Conservation (phyloP, 2,113 vertebrate species). For the Cyprinus carpio region DNA sequence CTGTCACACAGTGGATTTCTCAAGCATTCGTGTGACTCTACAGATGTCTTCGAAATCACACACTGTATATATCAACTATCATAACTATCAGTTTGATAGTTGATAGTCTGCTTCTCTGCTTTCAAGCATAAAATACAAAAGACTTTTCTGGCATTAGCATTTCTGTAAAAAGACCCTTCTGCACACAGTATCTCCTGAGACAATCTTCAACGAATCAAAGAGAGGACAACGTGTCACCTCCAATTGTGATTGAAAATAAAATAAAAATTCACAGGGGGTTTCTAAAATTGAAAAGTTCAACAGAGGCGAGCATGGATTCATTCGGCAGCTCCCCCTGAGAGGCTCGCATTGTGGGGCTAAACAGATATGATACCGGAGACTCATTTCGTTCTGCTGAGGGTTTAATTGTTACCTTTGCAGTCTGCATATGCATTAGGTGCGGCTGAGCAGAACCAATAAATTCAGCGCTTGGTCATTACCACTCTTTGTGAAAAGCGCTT, state of each 20-base stretch:
- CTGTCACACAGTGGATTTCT: slow-evolving; percentile 47
- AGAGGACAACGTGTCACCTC: slow-evolving; percentile 31
- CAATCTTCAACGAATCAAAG: slow-evolving; percentile 37
- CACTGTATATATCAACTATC: slow-evolving; percentile 32
- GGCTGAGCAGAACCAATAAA: slow-evolving; percentile 50
- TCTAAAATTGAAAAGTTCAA: not conserved
- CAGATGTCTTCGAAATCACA: slow-evolving; percentile 50
- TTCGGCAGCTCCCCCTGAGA: slow-evolving; percentile 2
- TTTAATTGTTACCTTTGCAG: slow-evolving; percentile 52
- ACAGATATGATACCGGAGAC: slow-evolving; percentile 41
- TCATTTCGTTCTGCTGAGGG: slow-evolving; percentile 33
- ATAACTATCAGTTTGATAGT: slow-evolving; percentile 40
- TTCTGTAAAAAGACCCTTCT: slow-evolving; percentile 34
- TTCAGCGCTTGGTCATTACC: slow-evolving; percentile 57
- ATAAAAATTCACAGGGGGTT: slow-evolving; percentile 25
- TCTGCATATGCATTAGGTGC: slow-evolving; percentile 51
- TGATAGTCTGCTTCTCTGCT: slow-evolving; percentile 31
- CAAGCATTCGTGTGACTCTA: slow-evolving; percentile 32
- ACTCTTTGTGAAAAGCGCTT: slow-evolving; percentile 61
- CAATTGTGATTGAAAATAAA: slow-evolving; percentile 34
- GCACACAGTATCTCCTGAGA: slow-evolving; percentile 34
- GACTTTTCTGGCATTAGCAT: slow-evolving; percentile 38
- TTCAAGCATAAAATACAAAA: slow-evolving; percentile 29
- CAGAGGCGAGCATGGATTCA: not conserved
- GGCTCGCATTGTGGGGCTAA: slow-evolving; percentile 8